Conservation (phyloP, 2,797 vertebrate species). For the Betta splendens region DNA sequence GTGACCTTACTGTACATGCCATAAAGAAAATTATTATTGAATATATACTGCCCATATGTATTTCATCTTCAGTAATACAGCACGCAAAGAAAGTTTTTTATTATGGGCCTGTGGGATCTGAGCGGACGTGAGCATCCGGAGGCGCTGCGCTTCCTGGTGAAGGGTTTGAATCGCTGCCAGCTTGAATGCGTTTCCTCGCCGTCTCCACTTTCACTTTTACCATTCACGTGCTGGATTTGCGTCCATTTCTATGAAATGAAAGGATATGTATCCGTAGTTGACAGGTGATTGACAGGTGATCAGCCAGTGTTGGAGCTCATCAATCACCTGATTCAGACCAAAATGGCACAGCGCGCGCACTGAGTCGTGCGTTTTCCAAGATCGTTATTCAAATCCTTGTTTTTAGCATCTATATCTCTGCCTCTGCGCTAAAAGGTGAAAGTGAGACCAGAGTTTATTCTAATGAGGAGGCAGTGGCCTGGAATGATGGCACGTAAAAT, state of each 20-base stretch:
- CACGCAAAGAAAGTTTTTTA: too few relatives aligned
- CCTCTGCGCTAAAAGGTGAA: too few relatives aligned
- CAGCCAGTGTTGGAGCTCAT: background rate
- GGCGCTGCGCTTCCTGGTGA: background rate
- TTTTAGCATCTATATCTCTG: background rate
- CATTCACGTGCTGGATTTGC: background rate
- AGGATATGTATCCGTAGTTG: too few relatives aligned
- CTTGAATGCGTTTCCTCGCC: conserved; percentile 7
- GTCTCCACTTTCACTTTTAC: background rate
- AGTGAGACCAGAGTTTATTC: conserved; percentile 17
- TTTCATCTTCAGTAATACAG: too few relatives aligned
- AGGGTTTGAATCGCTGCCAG: conserved; percentile 27
- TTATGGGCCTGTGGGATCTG: too few relatives aligned
- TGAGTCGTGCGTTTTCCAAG: too few relatives aligned
- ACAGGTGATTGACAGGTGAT: background rate
- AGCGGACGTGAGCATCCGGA: conserved; percentile 12
- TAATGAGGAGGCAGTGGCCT: conserved; percentile 34
- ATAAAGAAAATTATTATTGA: too few relatives aligned
- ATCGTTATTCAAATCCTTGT: too few relatives aligned
- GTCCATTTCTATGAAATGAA: too few relatives aligned
- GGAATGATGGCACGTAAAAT: conserved; percentile 50
- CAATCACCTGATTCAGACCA: background rate
- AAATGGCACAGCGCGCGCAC: background rate
- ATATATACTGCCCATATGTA: too few relatives aligned
- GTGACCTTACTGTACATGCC: too few relatives aligned